Percentiles rank a stretch among this genome's conserved stretches.
Evolutionary conservation across 2,113 vertebrate genomes (phyloP).

Genomic region (Pachyramphus minor): DNA sequence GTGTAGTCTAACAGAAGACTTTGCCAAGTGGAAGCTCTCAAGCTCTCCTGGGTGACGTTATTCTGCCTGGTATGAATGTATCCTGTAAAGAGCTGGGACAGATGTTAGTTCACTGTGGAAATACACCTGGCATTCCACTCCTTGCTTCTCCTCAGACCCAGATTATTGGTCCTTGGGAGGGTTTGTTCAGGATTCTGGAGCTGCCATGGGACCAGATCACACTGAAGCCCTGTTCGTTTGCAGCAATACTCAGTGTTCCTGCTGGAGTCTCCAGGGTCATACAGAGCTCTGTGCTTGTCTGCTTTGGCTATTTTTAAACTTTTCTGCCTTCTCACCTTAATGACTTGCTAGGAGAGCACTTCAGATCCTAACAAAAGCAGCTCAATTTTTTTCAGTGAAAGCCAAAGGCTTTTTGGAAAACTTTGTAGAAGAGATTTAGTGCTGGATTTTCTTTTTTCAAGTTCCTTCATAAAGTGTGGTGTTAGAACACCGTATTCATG

Average conservation of each 20-base stretch:
- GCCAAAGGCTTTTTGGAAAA: neutral
- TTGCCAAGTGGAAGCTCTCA: neutral
- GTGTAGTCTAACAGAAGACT: rapidly evolving
- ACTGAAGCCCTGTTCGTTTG: neutral
- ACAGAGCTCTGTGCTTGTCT: neutral
- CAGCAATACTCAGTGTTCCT: neutral
- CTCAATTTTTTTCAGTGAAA: neutral
- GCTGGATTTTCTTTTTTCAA: neutral
- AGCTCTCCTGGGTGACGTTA: neutral
- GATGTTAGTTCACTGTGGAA: neutral
- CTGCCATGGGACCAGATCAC: neutral
- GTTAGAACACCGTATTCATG: neutral
- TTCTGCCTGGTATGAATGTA: neutral
- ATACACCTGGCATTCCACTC: neutral
- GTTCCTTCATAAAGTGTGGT: neutral
- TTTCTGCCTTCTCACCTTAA: neutral
- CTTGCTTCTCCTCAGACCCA: neutral
- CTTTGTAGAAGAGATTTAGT: neutral
- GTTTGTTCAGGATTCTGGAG: neutral
- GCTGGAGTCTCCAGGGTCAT: neutral
- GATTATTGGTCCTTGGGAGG: neutral
- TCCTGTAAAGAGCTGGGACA: neutral
- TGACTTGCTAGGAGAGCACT: neutral
- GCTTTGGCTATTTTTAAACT: neutral
- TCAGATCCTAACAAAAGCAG: neutral